These are phyloP conservation scores for Seriola dumerili DNA, from an alignment of 2,113 vertebrate genomes.

Conservation along the genomic window DNA sequence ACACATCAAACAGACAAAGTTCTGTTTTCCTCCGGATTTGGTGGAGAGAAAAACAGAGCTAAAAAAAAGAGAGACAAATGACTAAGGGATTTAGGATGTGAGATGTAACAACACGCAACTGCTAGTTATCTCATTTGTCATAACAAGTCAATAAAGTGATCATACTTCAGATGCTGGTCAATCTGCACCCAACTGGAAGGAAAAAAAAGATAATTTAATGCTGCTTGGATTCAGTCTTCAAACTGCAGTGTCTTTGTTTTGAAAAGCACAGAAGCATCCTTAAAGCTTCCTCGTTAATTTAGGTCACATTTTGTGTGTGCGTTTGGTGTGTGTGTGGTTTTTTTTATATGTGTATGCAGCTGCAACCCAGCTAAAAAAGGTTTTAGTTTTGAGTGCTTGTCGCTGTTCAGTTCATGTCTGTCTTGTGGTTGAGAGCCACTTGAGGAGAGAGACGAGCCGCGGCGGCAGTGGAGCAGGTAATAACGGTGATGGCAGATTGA, in stretches of 20 bases:
- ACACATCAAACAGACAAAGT: too few relatives aligned
- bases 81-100: not conserved
- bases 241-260: not conserved
- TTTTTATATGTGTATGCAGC: not conserved
- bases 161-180: not conserved
- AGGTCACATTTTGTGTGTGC: not conserved
- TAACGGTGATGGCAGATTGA: slow-evolving; percentile 34
- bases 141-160: not conserved
- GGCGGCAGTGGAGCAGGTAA: slow-evolving; percentile 38
- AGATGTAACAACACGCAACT: not conserved
- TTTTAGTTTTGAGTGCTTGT: slow-evolving; percentile 26
- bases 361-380: not conserved
- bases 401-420: not conserved
- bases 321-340: not conserved
- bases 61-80: too few relatives aligned
- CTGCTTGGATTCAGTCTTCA: not conserved
- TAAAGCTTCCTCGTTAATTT: not conserved
- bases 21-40: too few relatives aligned
- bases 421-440: slow-evolving; percentile 29
- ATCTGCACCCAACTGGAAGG: not conserved
- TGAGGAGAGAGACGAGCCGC: not conserved
- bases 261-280: not conserved
- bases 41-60: too few relatives aligned
- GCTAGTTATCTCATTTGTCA: not conserved
- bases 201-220: not conserved